Evolutionary conservation across 2,888 invertebrate genomes (phyloP), one percentile per base, ranked within the genome.

Genomic region (Ormyrus labotus): DNA sequence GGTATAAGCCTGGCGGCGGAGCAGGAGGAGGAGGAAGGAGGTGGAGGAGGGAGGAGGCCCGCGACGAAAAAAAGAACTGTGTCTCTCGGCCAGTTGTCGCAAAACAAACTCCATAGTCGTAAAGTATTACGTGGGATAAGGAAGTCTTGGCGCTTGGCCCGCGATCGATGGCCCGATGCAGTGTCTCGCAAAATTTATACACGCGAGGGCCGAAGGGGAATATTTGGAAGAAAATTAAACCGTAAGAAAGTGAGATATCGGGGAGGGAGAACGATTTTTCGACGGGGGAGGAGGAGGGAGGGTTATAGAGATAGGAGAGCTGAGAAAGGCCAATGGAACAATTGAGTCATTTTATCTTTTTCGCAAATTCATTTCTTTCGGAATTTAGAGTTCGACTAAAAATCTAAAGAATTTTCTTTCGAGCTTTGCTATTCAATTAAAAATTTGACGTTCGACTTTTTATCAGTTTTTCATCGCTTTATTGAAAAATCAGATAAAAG

Each of bases 41-140:
- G 45, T 34, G 1, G 45, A 13, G 50, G 61, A 10, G 34, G 6
- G 71, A 60, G 48, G 51, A 34, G 34, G 34, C 34, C 34, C 34
- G 47, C 19, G 10, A n/a, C 13, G 53, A 11, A 48, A 53, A 63
- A 65, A 71, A 63, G 58, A 73, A 73, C 50, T 50, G 50, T 58
- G 60, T n/a, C 55, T 60, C 61, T 68, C 19, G 70, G 68, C 67
- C 60, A 55, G 60, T 67, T 61, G n/a, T 72, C 60, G 63, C 55
- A 82, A 84, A 83, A 85, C 85, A 85, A 83, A 85, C 84, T 85
- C 83, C 80, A 83, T 78, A 80, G 83, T 86, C 84, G 85, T 87
- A 86, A 87, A 87, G 86, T 87, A 87, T 87, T 87, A 87, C 86
- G 84, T 85, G 83, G 87, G 86, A 87, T 87, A 87, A 88, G 86